phyloP scores from a whole-genome alignment of 92 coral and sea anemone species.

The Porites cylindrica region DNA sequence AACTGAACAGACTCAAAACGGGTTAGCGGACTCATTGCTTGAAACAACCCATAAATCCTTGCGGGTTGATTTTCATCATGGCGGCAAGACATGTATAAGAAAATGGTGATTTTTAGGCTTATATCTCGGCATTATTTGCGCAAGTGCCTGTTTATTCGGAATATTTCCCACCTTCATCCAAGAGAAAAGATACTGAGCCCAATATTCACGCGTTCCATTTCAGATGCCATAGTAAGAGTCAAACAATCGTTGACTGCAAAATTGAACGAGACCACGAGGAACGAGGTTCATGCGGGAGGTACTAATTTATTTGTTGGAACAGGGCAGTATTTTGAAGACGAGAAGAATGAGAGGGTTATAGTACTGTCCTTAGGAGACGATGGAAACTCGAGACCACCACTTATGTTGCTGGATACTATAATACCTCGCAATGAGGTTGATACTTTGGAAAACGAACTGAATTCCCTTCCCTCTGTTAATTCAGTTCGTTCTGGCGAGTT shows the following conservation, averaged over 20 bases:
- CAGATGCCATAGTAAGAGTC: conserved; percentile 48
- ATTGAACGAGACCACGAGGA: neutral
- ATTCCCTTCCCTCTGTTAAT: conserved; percentile 37
- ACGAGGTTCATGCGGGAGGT: neutral
- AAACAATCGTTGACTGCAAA: conserved; percentile 26
- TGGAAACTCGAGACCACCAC: conserved; percentile 31
- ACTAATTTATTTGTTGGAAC: conserved; percentile 69
- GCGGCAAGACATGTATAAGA: conserved; percentile 11
- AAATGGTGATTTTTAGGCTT: neutral
- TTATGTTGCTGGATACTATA: conserved; percentile 68
- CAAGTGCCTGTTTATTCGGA: neutral
- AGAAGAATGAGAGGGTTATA: conserved; percentile 67
- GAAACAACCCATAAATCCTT: neutral
- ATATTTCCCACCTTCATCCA: neutral
- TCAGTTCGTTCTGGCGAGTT: conserved; percentile 67
- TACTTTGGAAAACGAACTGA: conserved; percentile 51
- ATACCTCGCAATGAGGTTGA: conserved; percentile 59
- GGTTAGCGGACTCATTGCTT: conserved; percentile 17
- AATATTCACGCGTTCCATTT: neutral
- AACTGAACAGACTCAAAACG: neutral
- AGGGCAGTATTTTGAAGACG: conserved; percentile 80
- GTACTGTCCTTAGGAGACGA: conserved; percentile 62
- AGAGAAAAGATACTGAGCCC: conserved; percentile 1
- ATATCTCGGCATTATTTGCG: neutral
- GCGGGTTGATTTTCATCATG: conserved; percentile 17